These are phyloP conservation scores for Sciurus vulgaris DNA, from an alignment of 2,797 vertebrate genomes.

Conservation along the genomic window DNA sequence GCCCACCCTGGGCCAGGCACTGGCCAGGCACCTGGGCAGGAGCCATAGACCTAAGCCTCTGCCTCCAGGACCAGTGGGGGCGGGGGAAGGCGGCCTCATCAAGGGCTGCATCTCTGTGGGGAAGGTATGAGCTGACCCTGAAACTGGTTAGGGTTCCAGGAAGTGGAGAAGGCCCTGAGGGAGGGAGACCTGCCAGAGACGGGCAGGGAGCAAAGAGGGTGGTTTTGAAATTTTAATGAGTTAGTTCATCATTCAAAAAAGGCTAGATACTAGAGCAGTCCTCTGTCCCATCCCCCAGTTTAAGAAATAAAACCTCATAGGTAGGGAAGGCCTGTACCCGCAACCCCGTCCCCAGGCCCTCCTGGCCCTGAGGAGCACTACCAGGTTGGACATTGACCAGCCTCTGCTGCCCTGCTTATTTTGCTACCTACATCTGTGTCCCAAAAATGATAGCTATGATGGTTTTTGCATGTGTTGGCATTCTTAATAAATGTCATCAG, in stretches of 20 bases:
- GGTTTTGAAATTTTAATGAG: conserved; percentile 1
- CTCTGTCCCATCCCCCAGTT: not conserved
- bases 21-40: not conserved
- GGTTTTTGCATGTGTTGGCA: not conserved
- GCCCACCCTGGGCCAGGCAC: not conserved
- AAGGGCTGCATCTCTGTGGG: not conserved
- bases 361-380: too few species aligned
- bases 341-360: not conserved
- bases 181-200: not conserved
- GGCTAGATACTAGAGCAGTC: not conserved
- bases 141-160: not conserved
- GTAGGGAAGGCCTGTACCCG: not conserved
- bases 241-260: conserved; percentile 30
- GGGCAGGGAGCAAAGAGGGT: not conserved
- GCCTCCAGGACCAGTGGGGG: not conserved
- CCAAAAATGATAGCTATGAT: not conserved
- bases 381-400: not conserved
- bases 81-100: accelerated
- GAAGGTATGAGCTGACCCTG: not conserved
- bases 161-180: not conserved
- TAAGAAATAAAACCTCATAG: conserved; percentile 7
- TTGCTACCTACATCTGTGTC: accelerated
- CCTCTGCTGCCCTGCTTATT: not conserved
- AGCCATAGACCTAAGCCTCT: not conserved
- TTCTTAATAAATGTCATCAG: not conserved